A percentile compares a stretch with the other conserved stretches of the same genome.
These are phyloP conservation scores for Homarus gammarus DNA, from an alignment of 2,888 invertebrate genomes.

Conservation along the genomic window DNA sequence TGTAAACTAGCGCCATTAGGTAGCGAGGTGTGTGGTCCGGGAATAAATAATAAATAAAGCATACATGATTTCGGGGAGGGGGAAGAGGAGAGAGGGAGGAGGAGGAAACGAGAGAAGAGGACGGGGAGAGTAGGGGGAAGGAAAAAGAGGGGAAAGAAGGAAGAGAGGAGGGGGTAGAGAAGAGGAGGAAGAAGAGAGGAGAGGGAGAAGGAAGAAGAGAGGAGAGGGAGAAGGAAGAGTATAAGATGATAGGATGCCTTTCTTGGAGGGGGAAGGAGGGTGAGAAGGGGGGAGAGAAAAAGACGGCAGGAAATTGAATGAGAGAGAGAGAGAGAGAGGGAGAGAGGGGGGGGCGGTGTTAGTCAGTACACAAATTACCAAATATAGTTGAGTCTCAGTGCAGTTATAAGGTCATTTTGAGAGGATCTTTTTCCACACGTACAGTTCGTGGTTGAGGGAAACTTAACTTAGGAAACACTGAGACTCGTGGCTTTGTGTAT, in stretches of 20 bases:
- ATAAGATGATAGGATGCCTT: background rate
- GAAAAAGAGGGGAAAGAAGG: background rate
- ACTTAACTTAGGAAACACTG: no score
- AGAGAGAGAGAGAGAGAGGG: background rate
- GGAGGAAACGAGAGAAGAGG: no score
- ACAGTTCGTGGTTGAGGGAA: no score
- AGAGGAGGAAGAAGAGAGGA: background rate
- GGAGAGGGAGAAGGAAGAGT: background rate
- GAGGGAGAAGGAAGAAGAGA: background rate
- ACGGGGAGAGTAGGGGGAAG: background rate
- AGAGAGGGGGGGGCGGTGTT: no score
- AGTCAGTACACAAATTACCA: background rate
- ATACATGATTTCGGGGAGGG: background rate
- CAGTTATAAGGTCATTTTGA: no score
- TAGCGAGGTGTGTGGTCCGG: constrained; percentile 33
- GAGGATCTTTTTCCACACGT: no score
- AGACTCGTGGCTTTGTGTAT: no score
- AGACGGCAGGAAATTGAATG: background rate
- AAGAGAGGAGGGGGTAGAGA: background rate
- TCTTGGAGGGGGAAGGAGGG: no score
- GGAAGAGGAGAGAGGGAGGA: background rate
- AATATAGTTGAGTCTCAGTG: no score
- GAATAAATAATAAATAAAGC: constrained; percentile 20
- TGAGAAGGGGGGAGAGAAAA: background rate
- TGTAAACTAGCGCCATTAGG: background rate